Evolutionary conservation across 1,140 invertebrate species (phyloP).

Genomic region (Diorhabda elongata): DNA sequence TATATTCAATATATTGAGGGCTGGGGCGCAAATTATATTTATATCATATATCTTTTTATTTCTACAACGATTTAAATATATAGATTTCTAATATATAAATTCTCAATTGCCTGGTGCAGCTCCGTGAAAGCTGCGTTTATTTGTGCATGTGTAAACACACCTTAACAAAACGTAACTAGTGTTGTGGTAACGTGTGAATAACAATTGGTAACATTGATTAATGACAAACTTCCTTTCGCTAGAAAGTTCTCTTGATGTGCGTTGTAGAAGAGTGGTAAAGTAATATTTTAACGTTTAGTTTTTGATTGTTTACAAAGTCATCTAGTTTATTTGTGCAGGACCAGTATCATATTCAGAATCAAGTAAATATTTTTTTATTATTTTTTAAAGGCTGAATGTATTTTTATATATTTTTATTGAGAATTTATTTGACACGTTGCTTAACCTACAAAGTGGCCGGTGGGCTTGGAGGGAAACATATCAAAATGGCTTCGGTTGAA

Average conservation of each 20-base stretch:
- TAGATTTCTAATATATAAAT: no score
- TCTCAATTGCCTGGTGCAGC: no score
- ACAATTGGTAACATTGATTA: not conserved
- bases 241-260: conserved; percentile 13
- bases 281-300: not conserved
- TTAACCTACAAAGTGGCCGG: conserved; percentile 39
- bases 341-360: conserved; percentile 1
- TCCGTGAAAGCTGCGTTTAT: no score
- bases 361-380: conserved; percentile 27
- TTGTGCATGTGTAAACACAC: no score
- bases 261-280: conserved; percentile 8
- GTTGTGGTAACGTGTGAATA: conserved; percentile 8
- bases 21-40: no score
- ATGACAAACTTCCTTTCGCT: conserved; percentile 3
- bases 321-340: conserved; percentile 1
- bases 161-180: no score
- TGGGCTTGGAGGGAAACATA: conserved; percentile 38
- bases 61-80: no score
- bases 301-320: conserved; percentile 7
- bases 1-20: no score
- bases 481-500: conserved; percentile 38
- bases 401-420: conserved; percentile 7
- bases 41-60: no score
- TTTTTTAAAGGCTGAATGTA: not conserved
- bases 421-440: conserved; percentile 36